Evolutionary conservation across 2,113 vertebrate species (phyloP).

Genomic region (Antechinus stuartii): DNA sequence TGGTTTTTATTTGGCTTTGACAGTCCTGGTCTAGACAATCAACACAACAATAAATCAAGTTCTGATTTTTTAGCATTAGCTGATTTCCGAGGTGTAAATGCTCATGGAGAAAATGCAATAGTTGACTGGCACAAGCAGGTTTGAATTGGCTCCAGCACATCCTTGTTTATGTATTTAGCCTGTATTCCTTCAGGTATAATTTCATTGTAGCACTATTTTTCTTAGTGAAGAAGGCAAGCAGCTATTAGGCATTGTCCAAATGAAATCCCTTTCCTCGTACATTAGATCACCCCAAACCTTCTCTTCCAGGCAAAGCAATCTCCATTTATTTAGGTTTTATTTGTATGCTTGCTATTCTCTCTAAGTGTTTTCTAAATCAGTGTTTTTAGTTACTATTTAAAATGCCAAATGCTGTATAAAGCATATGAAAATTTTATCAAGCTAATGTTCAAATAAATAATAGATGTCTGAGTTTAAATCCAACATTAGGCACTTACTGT

Average conservation of each 20-base stretch:
- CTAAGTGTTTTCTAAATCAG: neutral
- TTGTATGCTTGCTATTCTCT: neutral
- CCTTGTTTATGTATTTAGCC: slow-evolving; percentile 8
- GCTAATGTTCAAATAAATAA: neutral
- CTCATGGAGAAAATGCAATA: neutral
- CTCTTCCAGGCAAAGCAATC: neutral
- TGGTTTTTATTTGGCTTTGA: neutral
- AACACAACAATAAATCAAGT: neutral
- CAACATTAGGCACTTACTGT: neutral
- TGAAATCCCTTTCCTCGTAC: neutral
- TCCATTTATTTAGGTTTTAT: slow-evolving; percentile 36
- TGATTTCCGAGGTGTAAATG: neutral
- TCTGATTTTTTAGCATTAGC: neutral
- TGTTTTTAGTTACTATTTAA: slow-evolving; percentile 21
- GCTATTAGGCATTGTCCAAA: neutral
- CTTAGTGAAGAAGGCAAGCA: slow-evolving; percentile 2
- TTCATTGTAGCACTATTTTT: slow-evolving; percentile 40
- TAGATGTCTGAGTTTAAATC: neutral
- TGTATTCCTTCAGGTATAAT: slow-evolving; percentile 48
- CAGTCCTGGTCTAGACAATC: neutral
- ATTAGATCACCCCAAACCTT: neutral
- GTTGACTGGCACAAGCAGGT: neutral
- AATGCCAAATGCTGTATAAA: neutral
- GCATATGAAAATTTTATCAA: neutral
- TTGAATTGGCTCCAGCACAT: neutral